Base-by-base conservation (phyloP, 2,113 vertebrate genomes). In the Malurus elegans region DNA sequence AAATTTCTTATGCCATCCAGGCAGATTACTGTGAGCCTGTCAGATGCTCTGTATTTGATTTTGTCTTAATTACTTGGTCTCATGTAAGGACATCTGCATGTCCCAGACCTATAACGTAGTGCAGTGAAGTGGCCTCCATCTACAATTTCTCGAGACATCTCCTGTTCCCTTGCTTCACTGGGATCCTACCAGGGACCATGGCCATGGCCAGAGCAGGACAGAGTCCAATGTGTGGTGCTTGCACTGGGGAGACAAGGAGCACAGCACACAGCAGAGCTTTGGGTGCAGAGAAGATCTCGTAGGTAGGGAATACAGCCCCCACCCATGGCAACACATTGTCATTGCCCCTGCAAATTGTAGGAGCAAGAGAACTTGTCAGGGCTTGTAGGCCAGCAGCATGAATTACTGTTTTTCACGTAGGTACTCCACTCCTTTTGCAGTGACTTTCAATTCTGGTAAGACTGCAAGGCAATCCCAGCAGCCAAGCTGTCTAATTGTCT, bases 401-500 rank as follows among this genome's bases (percentile, higher is more conserved):
- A 60, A 31, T 64, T 51, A n/a, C 7, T 78, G 2, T 0, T 38
- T 83, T 84, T 91, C 21, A 4, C 25, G 53, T 10, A 57, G 23
- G 6, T 71, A 17, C 5, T 58, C 74, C 16, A 26, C 34, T 79
- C 9, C 32, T 80, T 97, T 90, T 93, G 61, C n/a, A 54, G 6
- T 20, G 28, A 29, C 36, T 72, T 90, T 57, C 71, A 72, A 31
- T 60, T 93, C 91, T 36, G 11, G 16, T 32, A 65, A 87, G 17
- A 69, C 54, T 85, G 32, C 3, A 8, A 93, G 78, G 6, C 72
- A 65, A 25, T 60, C 45, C 54, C 48, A 70, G 36, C 31, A 78
- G 65, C 28, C 94, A 95, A 83, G 69, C 67, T 25, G 25, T 82
- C 54, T 80, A 90, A 73, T 65, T 53, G 81, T 79, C 81, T 88